Conservation (phyloP, 1,140 invertebrate genomes). For the Dendroctonus valens region DNA sequence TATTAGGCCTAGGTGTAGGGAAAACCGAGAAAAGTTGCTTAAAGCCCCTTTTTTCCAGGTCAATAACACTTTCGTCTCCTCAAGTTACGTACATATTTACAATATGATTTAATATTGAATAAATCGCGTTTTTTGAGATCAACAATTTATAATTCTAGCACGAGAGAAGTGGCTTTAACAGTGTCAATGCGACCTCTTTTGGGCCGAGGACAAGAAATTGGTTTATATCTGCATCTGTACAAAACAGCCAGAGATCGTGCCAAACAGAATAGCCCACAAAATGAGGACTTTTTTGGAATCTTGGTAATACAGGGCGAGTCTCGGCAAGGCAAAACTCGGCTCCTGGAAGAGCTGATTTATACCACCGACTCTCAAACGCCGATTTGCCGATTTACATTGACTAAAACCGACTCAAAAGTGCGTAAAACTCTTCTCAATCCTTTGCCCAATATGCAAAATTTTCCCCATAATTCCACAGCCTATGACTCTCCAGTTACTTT, state of each 20-base stretch:
- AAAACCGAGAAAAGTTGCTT: too few relatives aligned
- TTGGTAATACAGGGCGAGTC: constrained; percentile 54
- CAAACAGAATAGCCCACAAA: constrained; percentile 4
- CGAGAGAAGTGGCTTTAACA: constrained; percentile 12
- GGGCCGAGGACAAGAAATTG: constrained; percentile 49
- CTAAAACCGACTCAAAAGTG: constrained; percentile 44
- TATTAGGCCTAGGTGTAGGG: too few relatives aligned
- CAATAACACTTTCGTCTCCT: too few relatives aligned
- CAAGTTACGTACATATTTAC: too few relatives aligned
- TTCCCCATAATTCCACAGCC: too few relatives aligned
- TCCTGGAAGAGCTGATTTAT: constrained; percentile 58
- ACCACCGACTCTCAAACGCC: constrained; percentile 50
- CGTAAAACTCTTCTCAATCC: not conserved
- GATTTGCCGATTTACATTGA: constrained; percentile 40
- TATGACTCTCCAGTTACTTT: too few relatives aligned
- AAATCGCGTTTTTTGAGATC: too few relatives aligned
- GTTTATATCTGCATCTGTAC: constrained; percentile 44
- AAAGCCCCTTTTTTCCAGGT: too few relatives aligned
- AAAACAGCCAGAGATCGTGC: constrained; percentile 40
- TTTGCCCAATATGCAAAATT: too few relatives aligned
- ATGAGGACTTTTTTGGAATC: constrained; percentile 25
- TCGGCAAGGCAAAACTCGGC: constrained; percentile 59
- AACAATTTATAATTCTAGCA: constrained; percentile 26
- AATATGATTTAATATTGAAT: too few relatives aligned
- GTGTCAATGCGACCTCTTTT: constrained; percentile 43